A percentile compares a stretch with the other conserved stretches of the same genome.
Conservation (phyloP, 2,113 vertebrate species). For the Rhinoderma darwinii region DNA sequence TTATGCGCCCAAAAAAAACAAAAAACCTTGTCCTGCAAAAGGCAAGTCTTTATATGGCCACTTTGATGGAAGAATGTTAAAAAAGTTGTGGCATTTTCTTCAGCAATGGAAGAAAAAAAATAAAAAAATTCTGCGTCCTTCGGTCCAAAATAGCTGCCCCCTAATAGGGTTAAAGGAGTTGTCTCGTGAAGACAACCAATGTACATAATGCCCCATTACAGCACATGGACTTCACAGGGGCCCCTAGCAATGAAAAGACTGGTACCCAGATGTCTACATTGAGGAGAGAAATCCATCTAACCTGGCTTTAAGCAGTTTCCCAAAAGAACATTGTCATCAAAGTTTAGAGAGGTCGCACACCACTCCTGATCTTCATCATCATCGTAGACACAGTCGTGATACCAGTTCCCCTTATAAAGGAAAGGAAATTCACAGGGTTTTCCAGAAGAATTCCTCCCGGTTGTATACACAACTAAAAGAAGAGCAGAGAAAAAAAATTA, state of each 20-base stretch:
- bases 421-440: slow-evolving; percentile 91
- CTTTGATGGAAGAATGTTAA: too few relatives aligned
- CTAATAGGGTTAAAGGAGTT: too few relatives aligned
- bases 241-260: neutral
- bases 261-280: neutral
- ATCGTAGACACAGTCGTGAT: slow-evolving; percentile 82
- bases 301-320: slow-evolving; percentile 89
- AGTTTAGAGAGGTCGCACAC: slow-evolving; percentile 85
- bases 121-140: too few relatives aligned
- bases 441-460: slow-evolving; percentile 83
- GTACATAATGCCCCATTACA: too few relatives aligned
- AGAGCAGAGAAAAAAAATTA: neutral
- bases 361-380: slow-evolving; percentile 67
- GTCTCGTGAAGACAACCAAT: too few relatives aligned
- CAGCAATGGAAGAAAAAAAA: too few relatives aligned
- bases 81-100: too few relatives aligned
- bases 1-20: too few relatives aligned
- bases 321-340: slow-evolving; percentile 74
- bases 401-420: slow-evolving; percentile 79
- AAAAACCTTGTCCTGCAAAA: too few relatives aligned
- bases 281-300: slow-evolving; percentile 31
- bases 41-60: too few relatives aligned
- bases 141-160: too few relatives aligned
- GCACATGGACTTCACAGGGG: too few relatives aligned
- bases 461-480: slow-evolving; percentile 84